phyloP scores from a whole-genome alignment of 2,113 vertebrate species.

The Motacilla alba region DNA sequence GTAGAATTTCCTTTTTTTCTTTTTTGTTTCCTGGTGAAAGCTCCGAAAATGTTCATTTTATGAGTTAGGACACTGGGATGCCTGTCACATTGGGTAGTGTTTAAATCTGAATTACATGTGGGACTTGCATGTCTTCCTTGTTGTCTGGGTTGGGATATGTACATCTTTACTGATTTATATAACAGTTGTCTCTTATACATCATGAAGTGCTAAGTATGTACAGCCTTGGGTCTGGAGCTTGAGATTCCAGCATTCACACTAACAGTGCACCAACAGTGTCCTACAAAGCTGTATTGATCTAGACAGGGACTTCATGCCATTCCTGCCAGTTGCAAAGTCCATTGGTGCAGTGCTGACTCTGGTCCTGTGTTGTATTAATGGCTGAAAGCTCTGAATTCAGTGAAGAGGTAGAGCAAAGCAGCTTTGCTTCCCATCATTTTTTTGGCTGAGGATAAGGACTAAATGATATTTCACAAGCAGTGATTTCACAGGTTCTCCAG shows the following conservation, averaged over 20 bases:
- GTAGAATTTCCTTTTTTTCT: neutral
- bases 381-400: neutral
- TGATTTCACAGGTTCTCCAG: neutral
- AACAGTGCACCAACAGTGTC: neutral
- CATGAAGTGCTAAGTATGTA: neutral
- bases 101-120: neutral
- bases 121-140: neutral
- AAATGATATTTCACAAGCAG: neutral
- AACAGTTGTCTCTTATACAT: neutral
- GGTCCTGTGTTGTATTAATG: neutral
- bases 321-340: neutral
- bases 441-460: neutral
- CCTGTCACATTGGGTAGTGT: neutral
- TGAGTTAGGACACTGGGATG: neutral
- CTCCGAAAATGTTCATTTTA: neutral
- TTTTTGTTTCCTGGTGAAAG: neutral
- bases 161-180: neutral
- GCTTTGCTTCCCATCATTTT: neutral
- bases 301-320: neutral
- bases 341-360: neutral
- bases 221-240: neutral
- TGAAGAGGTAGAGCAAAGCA: neutral
- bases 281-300: neutral
- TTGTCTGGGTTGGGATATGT: neutral
- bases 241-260: neutral